Evolutionary conservation across 2,888 invertebrate genomes (phyloP).

Genomic region (Eremobia ochroleuca): DNA sequence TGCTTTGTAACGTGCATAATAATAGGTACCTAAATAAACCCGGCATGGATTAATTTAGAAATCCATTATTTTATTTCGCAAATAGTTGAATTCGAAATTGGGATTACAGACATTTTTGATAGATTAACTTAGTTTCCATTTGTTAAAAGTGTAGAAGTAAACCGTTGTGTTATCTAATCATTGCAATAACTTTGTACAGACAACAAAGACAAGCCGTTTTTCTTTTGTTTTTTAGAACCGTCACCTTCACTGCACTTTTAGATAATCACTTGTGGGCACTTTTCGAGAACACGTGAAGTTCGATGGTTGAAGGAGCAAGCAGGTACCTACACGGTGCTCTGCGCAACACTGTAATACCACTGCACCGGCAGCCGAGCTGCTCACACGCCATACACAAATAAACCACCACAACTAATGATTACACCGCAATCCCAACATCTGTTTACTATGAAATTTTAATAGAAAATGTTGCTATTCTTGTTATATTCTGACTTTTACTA

Average conservation of each 20-base stretch:
- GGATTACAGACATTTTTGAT: not conserved
- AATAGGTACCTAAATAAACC: constrained; percentile 10
- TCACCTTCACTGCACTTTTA: constrained; percentile 55
- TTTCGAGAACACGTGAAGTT: constrained; percentile 32
- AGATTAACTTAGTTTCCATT: not conserved
- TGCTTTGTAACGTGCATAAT: constrained; percentile 1
- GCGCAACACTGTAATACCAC: constrained; percentile 56
- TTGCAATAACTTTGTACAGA: constrained; percentile 17
- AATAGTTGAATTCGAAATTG: constrained; percentile 5
- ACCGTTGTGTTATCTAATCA: constrained; percentile 33
- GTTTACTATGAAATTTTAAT: constrained; percentile 72
- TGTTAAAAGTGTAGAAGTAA: constrained; percentile 8
- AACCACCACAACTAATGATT: constrained; percentile 77
- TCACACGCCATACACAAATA: constrained; percentile 76
- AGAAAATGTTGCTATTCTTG: constrained; percentile 50
- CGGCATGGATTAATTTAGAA: constrained; percentile 19
- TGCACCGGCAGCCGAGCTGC: constrained; percentile 59
- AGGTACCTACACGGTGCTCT: constrained; percentile 45
- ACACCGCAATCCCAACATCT: constrained; percentile 71
- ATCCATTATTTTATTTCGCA: constrained; percentile 20
- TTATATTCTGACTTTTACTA: constrained; percentile 14
- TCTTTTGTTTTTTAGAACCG: not conserved
- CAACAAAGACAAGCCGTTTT: constrained; percentile 17
- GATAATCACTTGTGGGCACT: constrained; percentile 33
- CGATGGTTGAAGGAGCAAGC: constrained; percentile 36